phyloP scores from a whole-genome alignment of 2,888 invertebrate species.

The Laspeyria flexula region DNA sequence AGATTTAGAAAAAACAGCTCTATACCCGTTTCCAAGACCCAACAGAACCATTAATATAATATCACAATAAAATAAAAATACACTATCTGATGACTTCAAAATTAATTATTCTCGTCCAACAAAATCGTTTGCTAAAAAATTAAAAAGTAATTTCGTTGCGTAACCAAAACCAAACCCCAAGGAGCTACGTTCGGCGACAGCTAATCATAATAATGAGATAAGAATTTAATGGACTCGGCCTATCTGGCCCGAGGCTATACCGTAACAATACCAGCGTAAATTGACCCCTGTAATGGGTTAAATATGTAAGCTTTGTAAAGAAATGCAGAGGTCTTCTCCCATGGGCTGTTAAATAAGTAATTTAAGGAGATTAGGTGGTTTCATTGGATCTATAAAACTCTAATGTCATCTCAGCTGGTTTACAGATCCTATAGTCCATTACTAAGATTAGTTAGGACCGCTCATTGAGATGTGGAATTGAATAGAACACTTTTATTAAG shows the following conservation, averaged over 20 bases:
- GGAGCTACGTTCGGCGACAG: conserved; percentile 42
- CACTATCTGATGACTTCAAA: background rate
- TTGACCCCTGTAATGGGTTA: conserved; percentile 32
- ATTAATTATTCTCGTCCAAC: background rate
- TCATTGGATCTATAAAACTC: conserved; percentile 36
- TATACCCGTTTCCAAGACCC: too few species aligned
- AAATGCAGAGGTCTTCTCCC: conserved; percentile 22
- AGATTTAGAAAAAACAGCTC: too few species aligned
- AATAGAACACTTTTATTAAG: background rate
- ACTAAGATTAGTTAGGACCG: conserved; percentile 9
- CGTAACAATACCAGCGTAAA: conserved; percentile 33
- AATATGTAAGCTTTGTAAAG: conserved; percentile 14
- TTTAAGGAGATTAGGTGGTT: conserved; percentile 43
- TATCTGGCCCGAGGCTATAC: conserved; percentile 40
- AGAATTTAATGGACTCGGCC: conserved; percentile 53
- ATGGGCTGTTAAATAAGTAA: conserved; percentile 38
- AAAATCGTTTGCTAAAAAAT: conserved; percentile 44
- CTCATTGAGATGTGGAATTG: background rate
- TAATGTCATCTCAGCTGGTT: conserved; percentile 35
- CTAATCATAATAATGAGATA: conserved; percentile 59
- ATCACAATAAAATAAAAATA: background rate
- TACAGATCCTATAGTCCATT: conserved; percentile 28
- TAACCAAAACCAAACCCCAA: conserved; percentile 32
- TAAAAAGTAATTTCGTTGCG: conserved; percentile 42
- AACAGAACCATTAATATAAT: too few species aligned